Base-by-base conservation (phyloP, 2,113 vertebrate species). In the Acrocephalus arundinaceus region DNA sequence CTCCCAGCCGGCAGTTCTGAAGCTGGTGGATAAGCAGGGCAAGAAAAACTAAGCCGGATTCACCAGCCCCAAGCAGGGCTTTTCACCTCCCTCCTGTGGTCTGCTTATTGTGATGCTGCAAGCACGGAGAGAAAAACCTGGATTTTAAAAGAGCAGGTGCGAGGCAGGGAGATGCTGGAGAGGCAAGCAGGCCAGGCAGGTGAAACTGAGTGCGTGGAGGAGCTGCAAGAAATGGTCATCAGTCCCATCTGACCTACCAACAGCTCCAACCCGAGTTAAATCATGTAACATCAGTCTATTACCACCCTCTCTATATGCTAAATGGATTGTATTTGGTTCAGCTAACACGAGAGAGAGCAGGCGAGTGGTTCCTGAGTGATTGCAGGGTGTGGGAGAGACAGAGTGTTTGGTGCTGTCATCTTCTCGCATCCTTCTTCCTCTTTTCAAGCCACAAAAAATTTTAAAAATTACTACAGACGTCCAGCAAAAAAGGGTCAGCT, bases 241-340 rank as follows among this genome's bases (percentile, higher is more conserved):
- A 21, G 82, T 65, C 61, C 45, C 78, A n/a, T 17, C 61, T 23
- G 61, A 87, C 46, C 78, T 11, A 30, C 16, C 3, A 6, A 61
- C 37, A 82, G 57, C 71, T 59, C 73, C 13, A 85, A 43, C 30
- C 62, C 2, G 1, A 76, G 78, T 14, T 65, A 61, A 68, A 89
- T 61, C 1, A 0, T 5, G 1, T 8, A 85, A 35, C 4, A 0
- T 12, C n/a, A 15, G 85, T 52, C 74, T 66, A 45, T 88, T 94
- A 61, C 49, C 92, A 87, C 67, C 78, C 65, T 93, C 85, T 91
- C 71, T 73, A 7, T 52, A 76, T 52, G 85, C 85, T 93, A 91
- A 94, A 76, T 28, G 49, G 16, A 91, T 93, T 93, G 82, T 65
- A 79, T 88, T 89, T 82, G 87, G 82, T 90, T 96, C 92, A 90